Evolutionary conservation across 1,140 invertebrate genomes (phyloP).

Genomic region (Macrocentrus cingulum): DNA sequence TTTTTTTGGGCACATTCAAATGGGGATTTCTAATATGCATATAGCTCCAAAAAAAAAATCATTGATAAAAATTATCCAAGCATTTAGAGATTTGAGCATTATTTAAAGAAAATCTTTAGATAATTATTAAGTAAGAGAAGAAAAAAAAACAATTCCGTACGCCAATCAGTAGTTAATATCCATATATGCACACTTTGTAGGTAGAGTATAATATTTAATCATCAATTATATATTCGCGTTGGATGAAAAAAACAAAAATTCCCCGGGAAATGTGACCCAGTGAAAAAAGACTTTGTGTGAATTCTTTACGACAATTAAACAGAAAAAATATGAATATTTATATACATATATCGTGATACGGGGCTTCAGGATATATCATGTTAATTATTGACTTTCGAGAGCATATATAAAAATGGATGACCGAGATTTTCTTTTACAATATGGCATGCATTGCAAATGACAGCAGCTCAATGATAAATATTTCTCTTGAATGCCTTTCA

Average conservation of each 20-base stretch:
- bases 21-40: too few relatives aligned
- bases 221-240: slow-evolving; percentile 23
- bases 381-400: slow-evolving; percentile 4
- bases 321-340: slow-evolving; percentile 1
- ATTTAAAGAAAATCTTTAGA: slow-evolving; percentile 9
- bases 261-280: slow-evolving; percentile 37
- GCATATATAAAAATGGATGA: neutral
- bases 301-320: neutral
- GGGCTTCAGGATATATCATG: neutral
- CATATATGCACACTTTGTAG: slow-evolving; percentile 17
- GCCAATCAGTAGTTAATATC: neutral
- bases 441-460: neutral
- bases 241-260: slow-evolving; percentile 14
- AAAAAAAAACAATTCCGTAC: too few relatives aligned
- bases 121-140: neutral
- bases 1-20: too few relatives aligned
- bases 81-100: neutral
- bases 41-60: too few relatives aligned
- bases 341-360: neutral
- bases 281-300: slow-evolving; percentile 6
- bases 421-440: slow-evolving; percentile 16
- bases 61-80: too few relatives aligned
- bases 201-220: slow-evolving; percentile 35
- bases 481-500: slow-evolving; percentile 13
- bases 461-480: neutral